Base-by-base conservation (phyloP, 1,140 invertebrate species). In the Drosophila orena region DNA sequence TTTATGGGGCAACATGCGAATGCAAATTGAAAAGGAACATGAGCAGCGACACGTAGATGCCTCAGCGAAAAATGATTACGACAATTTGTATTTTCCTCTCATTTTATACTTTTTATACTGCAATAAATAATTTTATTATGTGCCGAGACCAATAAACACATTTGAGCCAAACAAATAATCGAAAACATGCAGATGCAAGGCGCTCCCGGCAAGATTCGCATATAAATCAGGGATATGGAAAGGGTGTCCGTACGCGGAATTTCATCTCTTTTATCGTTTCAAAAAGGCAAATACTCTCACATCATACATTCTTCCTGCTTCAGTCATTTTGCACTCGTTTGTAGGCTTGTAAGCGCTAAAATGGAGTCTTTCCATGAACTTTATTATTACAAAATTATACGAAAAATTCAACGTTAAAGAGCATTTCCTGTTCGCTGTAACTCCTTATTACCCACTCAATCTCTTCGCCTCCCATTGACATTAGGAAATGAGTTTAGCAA, bases 101-200 rank as follows among this genome's bases (percentile, higher is more conserved):
- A 43, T 53, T 53, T 53, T 20, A 37, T 62, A 27, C 52, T 42
- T 72, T 62, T 84, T 90, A 90, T 89, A 89, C 84, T 89, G 84
- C 73, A 89, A 89, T 89, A 89, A 89, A 89, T 86, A 86, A 79
- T 89, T 89, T 89, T 90, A 89, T 89, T 89, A 80, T 80, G 79
- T 89, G 76, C 76, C 71, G 72, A 84, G 74, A 69, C 62, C 81
- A 78, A 86, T 86, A 86, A 86, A 86, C 69, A 81, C 83, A 86
- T 81, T 60, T 76, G 54, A 59, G 68, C 50, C 69, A 64, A 88
- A 79, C 79, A 83, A 83, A 88, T 86, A 88, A 81, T 71, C 81
- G 78, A 66, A 76, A 49, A 44, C 57, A 71, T 70, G 52, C 68
- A 71, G 57, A 59, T 70, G 65, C 50, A 64, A 60, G 47, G 38